phyloP scores from a whole-genome alignment of 2,113 vertebrate genomes.

The Semnornis frantzii region DNA sequence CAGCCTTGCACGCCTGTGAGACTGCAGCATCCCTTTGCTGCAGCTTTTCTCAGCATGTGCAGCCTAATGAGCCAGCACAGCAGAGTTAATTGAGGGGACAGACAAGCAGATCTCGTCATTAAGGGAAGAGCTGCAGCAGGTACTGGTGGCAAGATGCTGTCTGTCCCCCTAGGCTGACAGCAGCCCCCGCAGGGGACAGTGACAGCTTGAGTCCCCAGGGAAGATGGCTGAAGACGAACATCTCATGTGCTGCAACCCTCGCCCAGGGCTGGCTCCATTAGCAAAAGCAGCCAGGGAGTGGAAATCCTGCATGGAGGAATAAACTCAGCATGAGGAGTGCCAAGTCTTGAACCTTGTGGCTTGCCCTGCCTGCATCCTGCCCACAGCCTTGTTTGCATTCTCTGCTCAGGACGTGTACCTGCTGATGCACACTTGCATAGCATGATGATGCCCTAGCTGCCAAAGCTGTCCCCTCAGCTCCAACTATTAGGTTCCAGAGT shows the following conservation, averaged over 20 bases:
- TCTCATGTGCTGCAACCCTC: neutral
- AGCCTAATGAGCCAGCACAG: conserved; percentile 31
- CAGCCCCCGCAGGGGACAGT: neutral
- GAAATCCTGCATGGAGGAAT: neutral
- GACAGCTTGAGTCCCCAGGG: conserved; percentile 11
- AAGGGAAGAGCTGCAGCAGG: conserved; percentile 8
- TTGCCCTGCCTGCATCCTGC: neutral
- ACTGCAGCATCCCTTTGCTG: conserved; percentile 48
- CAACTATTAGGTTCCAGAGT: conserved; percentile 42
- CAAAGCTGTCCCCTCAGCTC: neutral
- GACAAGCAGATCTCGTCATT: neutral
- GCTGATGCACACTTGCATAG: neutral
- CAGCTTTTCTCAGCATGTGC: neutral
- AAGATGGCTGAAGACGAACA: neutral
- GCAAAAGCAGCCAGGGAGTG: neutral
- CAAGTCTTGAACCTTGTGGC: neutral
- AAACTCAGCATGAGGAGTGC: neutral
- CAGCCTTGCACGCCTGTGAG: neutral
- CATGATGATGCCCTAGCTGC: accelerated
- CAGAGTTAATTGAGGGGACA: conserved; percentile 49
- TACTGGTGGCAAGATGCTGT: neutral
- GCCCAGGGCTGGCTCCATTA: neutral
- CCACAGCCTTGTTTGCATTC: neutral
- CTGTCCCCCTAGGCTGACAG: conserved; percentile 37
- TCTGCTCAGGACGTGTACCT: neutral